Evolutionary conservation across 2,797 vertebrate species (phyloP).

Genomic region (Novumbra hubbsi): DNA sequence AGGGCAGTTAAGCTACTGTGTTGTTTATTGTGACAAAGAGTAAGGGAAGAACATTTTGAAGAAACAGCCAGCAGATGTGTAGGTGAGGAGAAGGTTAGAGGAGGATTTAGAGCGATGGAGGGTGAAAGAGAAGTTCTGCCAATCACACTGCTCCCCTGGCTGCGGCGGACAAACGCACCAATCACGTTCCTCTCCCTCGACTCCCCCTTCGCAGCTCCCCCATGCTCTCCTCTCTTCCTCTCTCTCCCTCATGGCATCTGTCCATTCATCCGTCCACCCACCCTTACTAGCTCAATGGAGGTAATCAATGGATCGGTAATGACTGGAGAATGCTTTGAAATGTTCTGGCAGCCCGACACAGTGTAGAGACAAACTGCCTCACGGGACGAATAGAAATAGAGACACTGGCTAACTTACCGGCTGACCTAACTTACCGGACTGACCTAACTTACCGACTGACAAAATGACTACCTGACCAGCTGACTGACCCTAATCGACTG

Average conservation of each 20-base stretch:
- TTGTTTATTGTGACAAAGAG: constrained; percentile 9
- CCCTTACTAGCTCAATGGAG: neutral
- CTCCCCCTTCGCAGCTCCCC: constrained; percentile 11
- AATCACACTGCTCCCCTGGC: constrained; percentile 30
- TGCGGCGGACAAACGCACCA: constrained; percentile 45
- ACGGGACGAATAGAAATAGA: too few species aligned
- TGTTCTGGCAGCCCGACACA: neutral
- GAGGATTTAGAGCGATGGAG: neutral
- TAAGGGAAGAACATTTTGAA: neutral
- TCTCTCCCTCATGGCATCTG: constrained; percentile 42
- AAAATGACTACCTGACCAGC: constrained; percentile 8
- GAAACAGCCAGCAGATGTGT: neutral
- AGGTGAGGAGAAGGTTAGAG: neutral
- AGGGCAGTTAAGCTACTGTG: neutral
- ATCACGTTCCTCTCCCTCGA: constrained; percentile 43
- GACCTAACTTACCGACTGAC: too few species aligned
- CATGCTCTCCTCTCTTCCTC: constrained; percentile 4
- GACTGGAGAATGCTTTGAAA: neutral
- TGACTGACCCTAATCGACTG: constrained; percentile 29
- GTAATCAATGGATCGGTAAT: neutral
- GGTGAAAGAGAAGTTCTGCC: constrained; percentile 24
- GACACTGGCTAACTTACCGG: too few species aligned
- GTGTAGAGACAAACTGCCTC: neutral
- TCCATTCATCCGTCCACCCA: constrained; percentile 20
- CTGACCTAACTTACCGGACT: too few species aligned